phyloP scores from a whole-genome alignment of 2,113 vertebrate genomes.

The Malurus elegans region DNA sequence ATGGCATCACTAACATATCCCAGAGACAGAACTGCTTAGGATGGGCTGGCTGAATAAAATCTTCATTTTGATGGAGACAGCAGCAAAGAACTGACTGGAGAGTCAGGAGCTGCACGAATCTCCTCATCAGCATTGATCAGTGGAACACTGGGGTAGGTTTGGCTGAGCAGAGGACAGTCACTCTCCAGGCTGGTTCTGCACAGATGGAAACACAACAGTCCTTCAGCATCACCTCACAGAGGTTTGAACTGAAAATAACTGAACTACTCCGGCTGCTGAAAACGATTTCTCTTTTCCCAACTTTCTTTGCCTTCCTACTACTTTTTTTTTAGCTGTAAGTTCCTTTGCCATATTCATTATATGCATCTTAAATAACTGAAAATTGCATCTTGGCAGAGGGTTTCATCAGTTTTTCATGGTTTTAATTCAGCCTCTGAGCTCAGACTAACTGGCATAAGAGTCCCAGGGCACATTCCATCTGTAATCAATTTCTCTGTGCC shows the following conservation, averaged over 20 bases:
- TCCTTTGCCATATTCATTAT: background rate
- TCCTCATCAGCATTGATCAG: background rate
- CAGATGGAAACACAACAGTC: background rate
- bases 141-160: background rate
- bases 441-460: background rate
- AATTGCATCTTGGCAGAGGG: background rate
- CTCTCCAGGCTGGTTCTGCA: background rate
- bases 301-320: background rate
- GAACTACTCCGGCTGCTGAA: background rate
- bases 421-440: background rate
- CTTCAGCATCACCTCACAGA: background rate
- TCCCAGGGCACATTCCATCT: background rate
- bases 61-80: background rate
- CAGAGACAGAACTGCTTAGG: background rate
- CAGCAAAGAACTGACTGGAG: background rate
- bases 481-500: background rate
- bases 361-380: background rate
- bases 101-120: background rate
- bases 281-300: background rate
- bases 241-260: background rate
- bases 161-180: background rate
- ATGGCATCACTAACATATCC: background rate
- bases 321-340: background rate
- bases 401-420: background rate
- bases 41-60: background rate